Percentiles rank a stretch among this genome's conserved stretches.
These are phyloP conservation scores for Clanis bilineata DNA, from an alignment of 2,888 invertebrate genomes.

Conservation along the genomic window DNA sequence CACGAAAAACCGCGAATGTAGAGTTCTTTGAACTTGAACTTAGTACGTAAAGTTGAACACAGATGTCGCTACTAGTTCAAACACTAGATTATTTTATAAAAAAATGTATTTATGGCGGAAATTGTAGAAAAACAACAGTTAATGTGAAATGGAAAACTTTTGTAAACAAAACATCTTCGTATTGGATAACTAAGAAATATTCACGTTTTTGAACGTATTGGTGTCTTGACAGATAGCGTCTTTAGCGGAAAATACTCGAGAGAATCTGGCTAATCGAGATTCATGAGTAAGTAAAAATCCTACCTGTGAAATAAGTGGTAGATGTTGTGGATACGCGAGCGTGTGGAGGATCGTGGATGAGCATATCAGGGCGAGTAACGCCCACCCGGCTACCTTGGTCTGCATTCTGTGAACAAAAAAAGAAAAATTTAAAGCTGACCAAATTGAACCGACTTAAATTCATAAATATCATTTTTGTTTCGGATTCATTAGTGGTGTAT, in stretches of 20 bases:
- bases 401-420: conserved; percentile 75
- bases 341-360: conserved; percentile 86
- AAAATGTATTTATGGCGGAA: too few relatives aligned
- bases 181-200: neutral
- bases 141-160: neutral
- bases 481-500: neutral
- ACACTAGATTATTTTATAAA: too few relatives aligned
- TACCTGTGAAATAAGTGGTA: conserved; percentile 75
- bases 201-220: neutral
- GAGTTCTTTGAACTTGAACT: neutral
- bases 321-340: conserved; percentile 84
- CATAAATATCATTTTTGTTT: neutral
- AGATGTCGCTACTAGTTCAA: neutral
- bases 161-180: neutral
- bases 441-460: neutral
- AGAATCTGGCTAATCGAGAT: too few relatives aligned
- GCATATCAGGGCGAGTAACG: conserved; percentile 86
- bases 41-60: neutral
- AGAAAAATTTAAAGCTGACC: conserved; percentile 33
- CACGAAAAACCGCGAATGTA: neutral
- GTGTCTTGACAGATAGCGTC: neutral
- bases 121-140: too few relatives aligned
- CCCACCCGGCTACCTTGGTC: conserved; percentile 86
- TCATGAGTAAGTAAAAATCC: neutral
- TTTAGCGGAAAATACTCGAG: neutral